Evolutionary conservation across 2,888 invertebrate species (phyloP), one percentile per base, ranked within the genome.

Genomic region (Dynastes tityus): DNA sequence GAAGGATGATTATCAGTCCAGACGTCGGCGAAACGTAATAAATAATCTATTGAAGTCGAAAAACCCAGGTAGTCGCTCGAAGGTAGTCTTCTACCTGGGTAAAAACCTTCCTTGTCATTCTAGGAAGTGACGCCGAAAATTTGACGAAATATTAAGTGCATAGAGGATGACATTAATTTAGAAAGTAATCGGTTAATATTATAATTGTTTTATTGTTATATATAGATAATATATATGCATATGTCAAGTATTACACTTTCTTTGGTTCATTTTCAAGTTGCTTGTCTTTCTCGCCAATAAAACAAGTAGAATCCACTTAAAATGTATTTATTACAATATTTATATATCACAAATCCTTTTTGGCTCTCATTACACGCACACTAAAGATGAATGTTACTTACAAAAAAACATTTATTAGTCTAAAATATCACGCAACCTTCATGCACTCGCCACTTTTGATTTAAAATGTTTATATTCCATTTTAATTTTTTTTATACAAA

Each of bases 271-370:
- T 65, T 65, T 40, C 55, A 55, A 55, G 8, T 55, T 55, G 55
- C 55, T n/a, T 55, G 55, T 29, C 37, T 32, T 53, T 55, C 16
- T 68, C 27, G 22, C 5, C 11, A 73, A 78, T 71, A 74, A 71
- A 65, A 71, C 64, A 63, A 70, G 49, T 37, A 13, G 37, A 22
- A 51, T 87, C 85, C 87, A 87, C 86, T 83, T 83, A 83, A 81
- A 82, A 83, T 82, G 80, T 87, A 87, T 88, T 87, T 88, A 88
- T 92, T 89, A 88, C 88, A 92, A 92, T 92, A 92, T 91, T 91
- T 92, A 92, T 92, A 89, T 92, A 92, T 92, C 92, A 92, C 92
- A 92, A 92, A 92, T 92, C 92, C 92, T 92, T 92, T 92, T 92
- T 92, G 92, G 92, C 92, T 92, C 91, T 91, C 91, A 88, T 87